Evolutionary conservation across 2,888 invertebrate species (phyloP).

Genomic region (Rhynchonema sp.): DNA sequence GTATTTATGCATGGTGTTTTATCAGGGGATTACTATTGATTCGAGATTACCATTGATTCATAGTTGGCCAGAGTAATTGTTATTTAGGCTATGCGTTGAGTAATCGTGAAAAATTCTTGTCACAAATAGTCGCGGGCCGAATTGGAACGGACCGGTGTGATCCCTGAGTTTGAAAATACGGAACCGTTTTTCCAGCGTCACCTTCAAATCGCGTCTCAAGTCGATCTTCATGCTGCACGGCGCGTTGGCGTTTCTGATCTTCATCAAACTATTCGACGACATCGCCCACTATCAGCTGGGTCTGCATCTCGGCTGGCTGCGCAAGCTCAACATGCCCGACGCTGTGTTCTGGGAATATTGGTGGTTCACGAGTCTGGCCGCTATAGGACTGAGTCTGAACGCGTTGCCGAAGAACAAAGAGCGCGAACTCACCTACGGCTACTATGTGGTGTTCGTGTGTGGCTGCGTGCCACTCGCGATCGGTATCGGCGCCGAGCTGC

Average conservation of each 20-base stretch:
- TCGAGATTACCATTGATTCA: no score
- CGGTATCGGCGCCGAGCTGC: conserved; percentile 38
- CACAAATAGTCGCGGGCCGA: no score
- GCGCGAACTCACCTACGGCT: conserved; percentile 50
- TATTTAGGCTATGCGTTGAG: no score
- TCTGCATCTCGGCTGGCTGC: not conserved
- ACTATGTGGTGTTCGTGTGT: conserved; percentile 56
- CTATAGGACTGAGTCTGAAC: conserved; percentile 63
- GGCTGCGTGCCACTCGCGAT: conserved; percentile 61
- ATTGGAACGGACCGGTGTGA: no score
- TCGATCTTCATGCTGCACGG: not conserved
- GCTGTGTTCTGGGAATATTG: not conserved
- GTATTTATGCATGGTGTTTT: no score
- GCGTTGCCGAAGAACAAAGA: conserved; percentile 63
- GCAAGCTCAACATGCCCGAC: not conserved
- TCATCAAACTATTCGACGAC: not conserved
- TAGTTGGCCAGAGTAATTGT: no score
- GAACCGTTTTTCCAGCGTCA: not conserved
- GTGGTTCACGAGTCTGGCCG: conserved; percentile 13
- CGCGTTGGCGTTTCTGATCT: not conserved
- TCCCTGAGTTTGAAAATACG: no score
- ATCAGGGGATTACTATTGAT: no score
- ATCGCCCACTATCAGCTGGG: not conserved
- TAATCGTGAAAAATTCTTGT: no score
- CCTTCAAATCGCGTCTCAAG: not conserved